phyloP scores from a whole-genome alignment of 2,113 vertebrate genomes.

The Syngnathoides biaculeatus region DNA sequence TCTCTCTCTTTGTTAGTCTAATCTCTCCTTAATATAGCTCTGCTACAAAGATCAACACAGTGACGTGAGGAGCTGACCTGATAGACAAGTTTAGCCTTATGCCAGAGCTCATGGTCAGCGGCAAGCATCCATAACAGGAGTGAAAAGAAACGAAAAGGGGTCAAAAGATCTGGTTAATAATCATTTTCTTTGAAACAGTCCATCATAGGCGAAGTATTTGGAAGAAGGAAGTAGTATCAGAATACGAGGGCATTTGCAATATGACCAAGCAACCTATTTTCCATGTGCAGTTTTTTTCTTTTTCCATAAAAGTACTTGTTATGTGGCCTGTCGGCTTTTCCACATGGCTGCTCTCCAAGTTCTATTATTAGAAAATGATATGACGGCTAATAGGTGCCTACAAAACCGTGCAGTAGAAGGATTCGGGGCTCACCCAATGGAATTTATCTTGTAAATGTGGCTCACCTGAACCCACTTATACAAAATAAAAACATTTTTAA shows the following conservation, averaged over 20 bases:
- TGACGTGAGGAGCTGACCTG: conserved; percentile 35
- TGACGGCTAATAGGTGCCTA: background rate
- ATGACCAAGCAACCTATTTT: conserved; percentile 47
- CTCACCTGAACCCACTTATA: background rate
- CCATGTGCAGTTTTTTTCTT: conserved; percentile 37
- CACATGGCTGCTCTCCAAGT: conserved; percentile 1
- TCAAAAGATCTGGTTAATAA: conserved; percentile 37
- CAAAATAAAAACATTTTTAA: background rate
- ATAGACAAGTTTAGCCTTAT: conserved; percentile 35
- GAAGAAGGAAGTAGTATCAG: conserved; percentile 37
- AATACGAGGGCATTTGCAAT: conserved; percentile 51
- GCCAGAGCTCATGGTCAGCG: conserved; percentile 26
- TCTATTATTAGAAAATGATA: conserved; percentile 8
- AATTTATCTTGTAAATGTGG: background rate
- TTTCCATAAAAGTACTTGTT: conserved; percentile 54
- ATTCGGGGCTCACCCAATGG: background rate
- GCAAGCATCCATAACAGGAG: conserved; percentile 40
- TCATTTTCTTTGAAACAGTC: conserved; percentile 33
- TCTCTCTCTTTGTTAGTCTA: conserved; percentile 20
- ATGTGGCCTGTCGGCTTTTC: conserved; percentile 16
- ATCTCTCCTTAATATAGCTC: conserved; percentile 32
- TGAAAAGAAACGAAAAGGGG: conserved; percentile 37
- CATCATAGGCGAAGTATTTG: conserved; percentile 51
- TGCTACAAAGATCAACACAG: conserved; percentile 8
- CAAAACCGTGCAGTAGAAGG: background rate